Evolutionary conservation across 1,140 invertebrate species (phyloP).

Genomic region (Sycophaga agraensis): DNA sequence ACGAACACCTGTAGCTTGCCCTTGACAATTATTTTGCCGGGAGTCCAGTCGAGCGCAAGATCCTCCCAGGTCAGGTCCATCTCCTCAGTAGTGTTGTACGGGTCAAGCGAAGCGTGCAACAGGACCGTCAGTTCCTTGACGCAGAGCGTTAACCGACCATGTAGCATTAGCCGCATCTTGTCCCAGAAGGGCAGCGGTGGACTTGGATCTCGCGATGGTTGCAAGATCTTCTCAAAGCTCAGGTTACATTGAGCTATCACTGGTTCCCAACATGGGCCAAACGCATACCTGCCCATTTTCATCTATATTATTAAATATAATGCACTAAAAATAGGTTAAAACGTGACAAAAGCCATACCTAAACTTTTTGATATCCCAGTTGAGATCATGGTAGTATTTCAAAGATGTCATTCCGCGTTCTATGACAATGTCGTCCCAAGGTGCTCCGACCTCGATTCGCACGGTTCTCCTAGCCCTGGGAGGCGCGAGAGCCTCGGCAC

Average conservation of each 20-base stretch:
- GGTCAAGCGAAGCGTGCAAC: slow-evolving; percentile 93
- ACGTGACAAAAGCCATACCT: too few species aligned
- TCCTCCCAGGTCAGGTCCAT: slow-evolving; percentile 96
- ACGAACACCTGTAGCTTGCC: slow-evolving; percentile 78
- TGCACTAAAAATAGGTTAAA: too few species aligned
- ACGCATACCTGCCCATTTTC: slow-evolving; percentile 71
- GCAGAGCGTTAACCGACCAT: slow-evolving; percentile 87
- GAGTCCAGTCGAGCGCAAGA: slow-evolving; percentile 93
- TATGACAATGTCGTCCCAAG: slow-evolving; percentile 71
- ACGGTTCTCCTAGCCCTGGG: slow-evolving; percentile 74
- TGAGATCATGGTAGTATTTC: slow-evolving; percentile 98
- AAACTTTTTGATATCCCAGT: slow-evolving; percentile 85
- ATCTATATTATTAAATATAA: too few species aligned
- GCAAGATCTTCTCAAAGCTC: slow-evolving; percentile 82
- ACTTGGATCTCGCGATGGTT: slow-evolving; percentile 90
- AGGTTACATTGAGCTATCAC: slow-evolving; percentile 94
- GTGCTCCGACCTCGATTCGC: slow-evolving; percentile 71
- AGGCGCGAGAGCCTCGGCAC: slow-evolving; percentile 84
- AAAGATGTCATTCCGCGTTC: slow-evolving; percentile 89
- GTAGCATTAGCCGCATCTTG: slow-evolving; percentile 89
- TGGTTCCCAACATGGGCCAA: slow-evolving; percentile 98
- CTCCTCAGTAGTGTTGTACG: slow-evolving; percentile 98
- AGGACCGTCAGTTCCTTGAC: slow-evolving; percentile 84
- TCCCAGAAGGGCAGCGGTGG: slow-evolving; percentile 96
- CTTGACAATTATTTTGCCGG: slow-evolving; percentile 66